Evolutionary conservation across 2,888 invertebrate species (phyloP).

Genomic region (Mantis religiosa): DNA sequence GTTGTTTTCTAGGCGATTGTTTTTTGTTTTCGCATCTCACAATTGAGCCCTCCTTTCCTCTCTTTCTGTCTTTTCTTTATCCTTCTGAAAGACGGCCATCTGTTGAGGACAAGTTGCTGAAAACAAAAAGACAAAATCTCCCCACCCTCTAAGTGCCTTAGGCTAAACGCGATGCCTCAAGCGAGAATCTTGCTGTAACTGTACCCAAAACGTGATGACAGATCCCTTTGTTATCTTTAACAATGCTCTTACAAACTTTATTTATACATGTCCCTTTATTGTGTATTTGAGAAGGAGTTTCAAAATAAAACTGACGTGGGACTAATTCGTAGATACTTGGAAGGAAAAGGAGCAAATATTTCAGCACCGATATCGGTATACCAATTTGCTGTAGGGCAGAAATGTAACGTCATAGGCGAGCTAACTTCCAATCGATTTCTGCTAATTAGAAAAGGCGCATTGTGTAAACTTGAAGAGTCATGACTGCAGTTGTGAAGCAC

Average conservation of each 20-base stretch:
- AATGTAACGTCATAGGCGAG: no score
- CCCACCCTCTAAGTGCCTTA: not conserved
- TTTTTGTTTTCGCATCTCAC: not conserved
- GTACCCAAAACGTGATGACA: not conserved
- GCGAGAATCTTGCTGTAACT: not conserved
- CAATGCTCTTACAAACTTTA: not conserved
- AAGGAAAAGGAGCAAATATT: no score
- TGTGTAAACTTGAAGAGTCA: no score
- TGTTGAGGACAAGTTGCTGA: constrained; percentile 26
- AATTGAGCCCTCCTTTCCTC: not conserved
- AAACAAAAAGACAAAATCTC: constrained; percentile 12
- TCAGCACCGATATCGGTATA: no score
- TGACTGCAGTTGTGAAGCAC: no score
- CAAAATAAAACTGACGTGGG: not conserved
- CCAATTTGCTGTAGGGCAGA: no score
- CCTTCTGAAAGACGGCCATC: constrained; percentile 22
- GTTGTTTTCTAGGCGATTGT: not conserved
- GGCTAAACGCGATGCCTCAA: not conserved
- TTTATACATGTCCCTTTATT: not conserved
- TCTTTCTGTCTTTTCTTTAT: constrained; percentile 1
- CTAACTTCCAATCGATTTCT: no score
- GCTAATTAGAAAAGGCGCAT: no score
- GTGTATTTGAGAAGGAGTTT: not conserved
- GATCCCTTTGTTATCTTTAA: not conserved
- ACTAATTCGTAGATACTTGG: no score